Conservation (phyloP, 2,797 vertebrate genomes). For the Dendrocincla tyrannina region DNA sequence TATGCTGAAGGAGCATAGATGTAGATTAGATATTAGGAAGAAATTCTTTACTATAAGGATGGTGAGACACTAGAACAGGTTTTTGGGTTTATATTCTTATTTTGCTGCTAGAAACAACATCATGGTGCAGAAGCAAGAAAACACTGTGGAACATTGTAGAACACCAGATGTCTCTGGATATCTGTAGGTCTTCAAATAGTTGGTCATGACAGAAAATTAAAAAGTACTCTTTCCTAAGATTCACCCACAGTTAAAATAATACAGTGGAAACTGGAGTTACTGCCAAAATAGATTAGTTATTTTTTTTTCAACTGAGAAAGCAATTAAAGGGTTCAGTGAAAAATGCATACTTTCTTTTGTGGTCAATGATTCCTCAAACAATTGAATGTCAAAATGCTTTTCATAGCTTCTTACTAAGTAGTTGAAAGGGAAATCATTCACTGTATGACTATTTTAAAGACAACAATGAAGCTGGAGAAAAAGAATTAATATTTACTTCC, state of each 20-base stretch:
- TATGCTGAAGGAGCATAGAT: background rate
- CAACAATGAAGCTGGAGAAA: background rate
- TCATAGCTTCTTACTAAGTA: background rate
- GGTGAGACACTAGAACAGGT: background rate
- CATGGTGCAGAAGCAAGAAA: background rate
- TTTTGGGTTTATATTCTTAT: background rate
- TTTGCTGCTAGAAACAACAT: background rate
- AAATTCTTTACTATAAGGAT: background rate
- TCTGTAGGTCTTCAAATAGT: background rate
- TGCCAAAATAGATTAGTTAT: background rate
- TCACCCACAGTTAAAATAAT: background rate
- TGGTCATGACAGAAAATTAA: background rate
- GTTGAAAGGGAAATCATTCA: background rate
- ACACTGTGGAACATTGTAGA: background rate
- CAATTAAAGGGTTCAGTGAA: background rate
- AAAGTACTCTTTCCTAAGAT: background rate
- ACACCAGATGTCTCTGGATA: background rate
- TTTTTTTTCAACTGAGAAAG: background rate
- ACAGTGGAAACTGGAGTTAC: background rate
- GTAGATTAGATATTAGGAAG: background rate
- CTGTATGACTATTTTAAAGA: slow-evolving; percentile 22
- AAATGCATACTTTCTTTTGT: background rate
- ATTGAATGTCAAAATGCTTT: slow-evolving; percentile 37
- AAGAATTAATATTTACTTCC: slow-evolving; percentile 3
- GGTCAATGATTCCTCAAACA: background rate